Conservation (phyloP, 2,113 vertebrate species). For the Callipepla squamata region DNA sequence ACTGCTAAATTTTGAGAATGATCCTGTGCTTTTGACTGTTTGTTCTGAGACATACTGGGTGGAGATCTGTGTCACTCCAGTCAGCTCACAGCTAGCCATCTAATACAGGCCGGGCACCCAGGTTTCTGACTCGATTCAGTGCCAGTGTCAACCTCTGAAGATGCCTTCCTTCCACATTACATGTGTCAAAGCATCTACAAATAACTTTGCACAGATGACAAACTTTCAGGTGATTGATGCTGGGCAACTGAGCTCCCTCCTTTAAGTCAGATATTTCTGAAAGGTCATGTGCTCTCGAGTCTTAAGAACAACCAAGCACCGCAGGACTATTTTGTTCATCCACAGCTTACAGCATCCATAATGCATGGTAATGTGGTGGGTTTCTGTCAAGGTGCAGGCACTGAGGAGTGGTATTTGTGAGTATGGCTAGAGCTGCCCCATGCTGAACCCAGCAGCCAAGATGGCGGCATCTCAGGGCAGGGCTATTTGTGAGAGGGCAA, state of each 20-base stretch:
- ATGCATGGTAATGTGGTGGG: background rate
- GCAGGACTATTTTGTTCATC: background rate
- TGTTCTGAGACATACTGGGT: background rate
- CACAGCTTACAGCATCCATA: background rate
- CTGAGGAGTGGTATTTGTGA: rapidly evolving
- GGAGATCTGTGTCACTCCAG: background rate
- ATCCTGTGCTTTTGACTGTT: background rate
- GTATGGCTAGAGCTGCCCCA: rapidly evolving
- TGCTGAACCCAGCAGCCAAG: background rate
- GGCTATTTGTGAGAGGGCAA: background rate
- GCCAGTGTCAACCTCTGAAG: background rate
- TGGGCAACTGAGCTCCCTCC: background rate
- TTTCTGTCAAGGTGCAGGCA: background rate
- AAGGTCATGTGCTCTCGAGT: background rate
- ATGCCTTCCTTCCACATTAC: background rate
- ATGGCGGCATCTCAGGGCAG: rapidly evolving
- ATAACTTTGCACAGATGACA: background rate
- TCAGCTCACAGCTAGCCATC: background rate
- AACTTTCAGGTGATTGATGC: rapidly evolving
- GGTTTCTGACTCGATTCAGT: background rate
- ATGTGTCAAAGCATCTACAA: rapidly evolving
- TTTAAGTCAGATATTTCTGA: background rate
- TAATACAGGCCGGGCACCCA: background rate
- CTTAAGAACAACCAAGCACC: background rate
- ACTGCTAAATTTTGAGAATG: background rate